These are phyloP conservation scores for Palythoa caribaeorum DNA, from an alignment of 92 coral and sea anemone genomes.

Conservation along the genomic window DNA sequence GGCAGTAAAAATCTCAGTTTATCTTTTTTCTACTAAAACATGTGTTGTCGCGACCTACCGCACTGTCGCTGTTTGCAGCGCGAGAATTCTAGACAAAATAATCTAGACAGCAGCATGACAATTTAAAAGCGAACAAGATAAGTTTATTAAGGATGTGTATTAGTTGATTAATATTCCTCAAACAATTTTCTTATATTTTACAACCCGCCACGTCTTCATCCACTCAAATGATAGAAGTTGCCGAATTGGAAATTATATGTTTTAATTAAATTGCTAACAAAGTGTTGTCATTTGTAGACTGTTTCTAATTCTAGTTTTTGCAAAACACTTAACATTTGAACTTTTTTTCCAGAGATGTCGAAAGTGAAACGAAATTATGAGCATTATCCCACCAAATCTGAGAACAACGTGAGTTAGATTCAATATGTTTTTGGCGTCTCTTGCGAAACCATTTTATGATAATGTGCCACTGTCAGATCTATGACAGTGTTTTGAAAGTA, in stretches of 20 bases:
- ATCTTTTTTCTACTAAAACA: background rate
- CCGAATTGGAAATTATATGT: background rate
- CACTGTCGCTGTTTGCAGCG: background rate
- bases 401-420: too few relatives aligned
- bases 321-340: too few relatives aligned
- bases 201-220: background rate
- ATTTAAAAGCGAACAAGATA: background rate
- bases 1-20: background rate
- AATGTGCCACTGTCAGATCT: background rate
- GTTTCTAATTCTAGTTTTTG: background rate
- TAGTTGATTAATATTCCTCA: background rate
- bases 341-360: too few relatives aligned
- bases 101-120: background rate
- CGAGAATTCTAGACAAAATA: background rate
- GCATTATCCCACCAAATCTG: too few relatives aligned
- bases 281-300: background rate
- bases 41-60: background rate
- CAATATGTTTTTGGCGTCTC: too few relatives aligned
- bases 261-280: background rate
- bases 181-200: background rate
- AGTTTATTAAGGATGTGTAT: background rate
- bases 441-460: background rate
- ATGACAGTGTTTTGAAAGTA: background rate
- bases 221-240: background rate
- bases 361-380: too few relatives aligned